Conservation (phyloP, 2,797 vertebrate species). For the Eulemur albifrons region DNA sequence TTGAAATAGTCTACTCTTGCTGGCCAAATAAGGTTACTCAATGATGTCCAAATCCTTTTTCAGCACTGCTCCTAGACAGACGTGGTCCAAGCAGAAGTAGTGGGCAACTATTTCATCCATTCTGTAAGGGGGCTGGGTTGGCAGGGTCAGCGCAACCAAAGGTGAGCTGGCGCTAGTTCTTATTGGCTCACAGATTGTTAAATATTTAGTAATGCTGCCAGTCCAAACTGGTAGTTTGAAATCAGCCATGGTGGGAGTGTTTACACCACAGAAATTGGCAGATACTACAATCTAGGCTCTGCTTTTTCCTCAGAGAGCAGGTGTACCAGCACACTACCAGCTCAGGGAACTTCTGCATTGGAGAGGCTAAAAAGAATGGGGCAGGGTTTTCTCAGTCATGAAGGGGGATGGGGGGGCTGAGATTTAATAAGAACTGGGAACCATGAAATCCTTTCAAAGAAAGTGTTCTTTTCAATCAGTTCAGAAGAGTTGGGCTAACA, state of each 20-base stretch:
- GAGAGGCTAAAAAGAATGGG: not conserved
- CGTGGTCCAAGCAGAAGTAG: not conserved
- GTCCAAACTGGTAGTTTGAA: not conserved
- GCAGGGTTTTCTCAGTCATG: not conserved
- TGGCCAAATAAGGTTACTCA: not conserved
- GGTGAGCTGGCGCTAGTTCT: not conserved
- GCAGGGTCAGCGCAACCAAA: accelerated
- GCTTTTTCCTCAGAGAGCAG: not conserved
- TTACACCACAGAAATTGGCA: not conserved
- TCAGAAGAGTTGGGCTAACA: not conserved
- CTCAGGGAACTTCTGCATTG: not conserved
- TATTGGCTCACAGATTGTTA: not conserved
- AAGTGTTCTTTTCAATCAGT: not conserved
- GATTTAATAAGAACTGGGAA: not conserved
- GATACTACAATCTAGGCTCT: not conserved
- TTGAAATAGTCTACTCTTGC: not conserved
- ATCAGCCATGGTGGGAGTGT: not conserved
- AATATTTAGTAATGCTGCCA: not conserved
- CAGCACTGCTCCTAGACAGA: not conserved
- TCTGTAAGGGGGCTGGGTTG: not conserved
- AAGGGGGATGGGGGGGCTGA: not conserved
- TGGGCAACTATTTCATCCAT: accelerated
- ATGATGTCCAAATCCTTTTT: not conserved
- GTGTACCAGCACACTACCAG: not conserved
- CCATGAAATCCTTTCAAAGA: not conserved